Evolutionary conservation across 1,140 invertebrate genomes (phyloP), one percentile per base, ranked within the genome.

Genomic region (Macrocentrus cingulum): DNA sequence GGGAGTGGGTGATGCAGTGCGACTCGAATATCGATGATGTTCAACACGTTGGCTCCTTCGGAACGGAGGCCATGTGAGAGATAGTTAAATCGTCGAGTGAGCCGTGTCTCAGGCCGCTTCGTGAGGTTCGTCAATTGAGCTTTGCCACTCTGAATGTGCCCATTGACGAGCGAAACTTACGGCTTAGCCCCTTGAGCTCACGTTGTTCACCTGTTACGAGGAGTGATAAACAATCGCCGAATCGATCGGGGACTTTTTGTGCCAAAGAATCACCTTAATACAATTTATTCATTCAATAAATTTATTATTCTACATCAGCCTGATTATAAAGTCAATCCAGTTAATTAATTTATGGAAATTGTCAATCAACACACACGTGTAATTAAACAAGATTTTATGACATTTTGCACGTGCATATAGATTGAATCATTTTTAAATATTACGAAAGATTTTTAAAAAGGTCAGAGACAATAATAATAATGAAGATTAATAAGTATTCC

Each of bases 1-100:
- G 85, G 74, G 87, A 89, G 56, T 90, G 88, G 88, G 79, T 90
- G 0, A 81, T 85, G 66, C 80, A 82, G 9, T 86, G 85, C 60
- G 84, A 85, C 25, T 79, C 79, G 6, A 81, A 79, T 52, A 45
- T 77, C 4, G 74, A 67, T 0, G 72, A 77, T 22, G 37, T 66
- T 64, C 3, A 64, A 64, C n/a, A 54, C 76, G 11, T 72, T 1
- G 42, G 63, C n/a, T 63, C 67, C 20, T 66, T 70, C 42, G 66
- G 68, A 15, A 60, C 63, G 4, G 68, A 73, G 49, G 22, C 62
- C 22, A 79, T 77, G 66, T 77, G 75, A 79, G 70, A 66, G 48
- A 65, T 75, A 45, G 69, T 50, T 23, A 75, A 61, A 34, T 70
- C 74, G 32, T 69, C 69, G 34, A 79, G 76, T 56, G 75, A 79